Evolutionary conservation across 2,797 vertebrate species (phyloP).

Genomic region (Mionectes olivaceus): DNA sequence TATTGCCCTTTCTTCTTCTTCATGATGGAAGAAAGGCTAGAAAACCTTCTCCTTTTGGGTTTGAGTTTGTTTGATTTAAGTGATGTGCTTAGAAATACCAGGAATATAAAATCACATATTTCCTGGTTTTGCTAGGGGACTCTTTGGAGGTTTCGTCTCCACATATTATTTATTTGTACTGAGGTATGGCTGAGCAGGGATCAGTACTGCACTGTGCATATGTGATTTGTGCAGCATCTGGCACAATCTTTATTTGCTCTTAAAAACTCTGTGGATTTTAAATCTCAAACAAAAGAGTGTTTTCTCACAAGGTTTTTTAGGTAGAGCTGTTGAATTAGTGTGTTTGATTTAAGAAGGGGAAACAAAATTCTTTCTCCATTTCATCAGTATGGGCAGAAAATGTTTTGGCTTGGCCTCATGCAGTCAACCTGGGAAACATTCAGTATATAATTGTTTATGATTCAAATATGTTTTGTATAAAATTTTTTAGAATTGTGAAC

Average conservation of each 20-base stretch:
- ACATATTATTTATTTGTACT: conserved; percentile 14
- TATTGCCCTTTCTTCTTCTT: conserved; percentile 17
- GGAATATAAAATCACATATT: conserved; percentile 19
- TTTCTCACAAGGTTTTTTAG: conserved; percentile 47
- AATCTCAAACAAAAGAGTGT: conserved; percentile 47
- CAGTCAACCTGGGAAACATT: conserved; percentile 2
- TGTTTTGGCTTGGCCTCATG: not conserved
- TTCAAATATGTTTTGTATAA: not conserved
- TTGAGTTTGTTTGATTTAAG: conserved; percentile 1
- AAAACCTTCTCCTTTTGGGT: not conserved
- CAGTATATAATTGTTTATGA: not conserved
- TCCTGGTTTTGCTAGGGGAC: not conserved
- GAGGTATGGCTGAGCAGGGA: not conserved
- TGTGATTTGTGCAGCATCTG: conserved; percentile 34
- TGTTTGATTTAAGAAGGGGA: conserved; percentile 25
- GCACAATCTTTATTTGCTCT: conserved; percentile 50
- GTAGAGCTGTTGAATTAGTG: conserved; percentile 28
- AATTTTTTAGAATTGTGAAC: not conserved
- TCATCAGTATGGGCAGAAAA: conserved; percentile 20
- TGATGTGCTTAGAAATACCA: conserved; percentile 15
- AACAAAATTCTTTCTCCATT: conserved; percentile 42
- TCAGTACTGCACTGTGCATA: not conserved
- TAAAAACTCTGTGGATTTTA: conserved; percentile 28
- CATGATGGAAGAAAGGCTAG: not conserved
- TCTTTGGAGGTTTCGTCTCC: conserved; percentile 6